Conservation (phyloP, 2,797 vertebrate genomes). For the Xyrichtys novacula region DNA sequence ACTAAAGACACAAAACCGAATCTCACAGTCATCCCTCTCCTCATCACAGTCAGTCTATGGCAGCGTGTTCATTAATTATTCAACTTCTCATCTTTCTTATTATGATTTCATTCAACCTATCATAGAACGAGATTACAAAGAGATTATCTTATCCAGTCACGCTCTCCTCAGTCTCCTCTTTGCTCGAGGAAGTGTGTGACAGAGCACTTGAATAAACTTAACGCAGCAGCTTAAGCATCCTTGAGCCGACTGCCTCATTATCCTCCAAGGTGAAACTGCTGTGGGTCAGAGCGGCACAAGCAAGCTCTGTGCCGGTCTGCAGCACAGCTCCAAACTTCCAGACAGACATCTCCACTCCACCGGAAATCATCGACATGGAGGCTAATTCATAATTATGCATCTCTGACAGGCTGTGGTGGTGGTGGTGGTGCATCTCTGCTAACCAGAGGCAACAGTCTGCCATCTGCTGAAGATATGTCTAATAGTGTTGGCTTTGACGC, state of each 20-base stretch:
- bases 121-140: constrained; percentile 11
- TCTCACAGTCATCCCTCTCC: constrained; percentile 21
- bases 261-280: constrained; percentile 53
- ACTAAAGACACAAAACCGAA: constrained; percentile 21
- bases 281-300: constrained; percentile 33
- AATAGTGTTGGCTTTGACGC: constrained; percentile 54
- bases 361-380: constrained; percentile 2
- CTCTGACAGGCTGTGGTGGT: constrained; percentile 11
- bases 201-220: constrained; percentile 22
- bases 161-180: constrained; percentile 10
- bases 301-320: constrained; percentile 44
- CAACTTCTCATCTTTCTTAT: constrained; percentile 10
- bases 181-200: constrained; percentile 18
- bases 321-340: constrained; percentile 22
- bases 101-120: background rate
- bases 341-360: constrained; percentile 7
- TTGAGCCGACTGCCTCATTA: constrained; percentile 28
- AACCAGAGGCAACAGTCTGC: constrained; percentile 53
- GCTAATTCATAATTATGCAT: constrained; percentile 61
- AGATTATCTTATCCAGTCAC: constrained; percentile 22
- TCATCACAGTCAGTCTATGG: constrained; percentile 48
- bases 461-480: constrained; percentile 64
- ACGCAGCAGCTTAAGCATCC: constrained; percentile 37
- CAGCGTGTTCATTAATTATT: constrained; percentile 48
- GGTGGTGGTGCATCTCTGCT: constrained; percentile 44